These are phyloP conservation scores for Lepidonotus clava DNA, from an alignment of 2,888 invertebrate species.

Conservation along the genomic window DNA sequence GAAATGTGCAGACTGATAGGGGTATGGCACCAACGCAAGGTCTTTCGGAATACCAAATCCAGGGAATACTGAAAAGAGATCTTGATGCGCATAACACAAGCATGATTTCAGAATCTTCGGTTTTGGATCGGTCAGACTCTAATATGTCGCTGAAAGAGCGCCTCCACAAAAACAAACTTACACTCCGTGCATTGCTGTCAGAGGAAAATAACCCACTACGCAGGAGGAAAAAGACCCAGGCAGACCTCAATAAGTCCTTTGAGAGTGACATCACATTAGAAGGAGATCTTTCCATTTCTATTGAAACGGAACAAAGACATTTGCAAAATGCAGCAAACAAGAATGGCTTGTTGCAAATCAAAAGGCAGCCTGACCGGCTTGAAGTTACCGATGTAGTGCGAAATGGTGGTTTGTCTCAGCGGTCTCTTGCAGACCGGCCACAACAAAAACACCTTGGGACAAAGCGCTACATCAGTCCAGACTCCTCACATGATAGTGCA, in stretches of 20 bases:
- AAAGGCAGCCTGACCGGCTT: neutral
- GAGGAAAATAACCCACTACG: slow-evolving; percentile 44
- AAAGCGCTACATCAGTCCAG: slow-evolving; percentile 58
- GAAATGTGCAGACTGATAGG: neutral
- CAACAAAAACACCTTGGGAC: neutral
- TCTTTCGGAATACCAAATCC: neutral
- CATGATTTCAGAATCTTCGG: neutral
- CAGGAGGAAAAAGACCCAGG: neutral
- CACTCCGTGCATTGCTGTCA: slow-evolving; percentile 16
- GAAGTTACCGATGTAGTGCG: neutral
- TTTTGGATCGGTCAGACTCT: neutral
- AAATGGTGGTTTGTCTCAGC: neutral
- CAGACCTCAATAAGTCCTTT: neutral
- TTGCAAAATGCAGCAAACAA: no score
- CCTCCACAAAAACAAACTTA: slow-evolving; percentile 32
- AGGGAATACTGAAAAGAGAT: neutral
- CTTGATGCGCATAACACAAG: neutral
- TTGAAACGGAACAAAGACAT: slow-evolving; percentile 18
- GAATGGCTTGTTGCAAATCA: neutral
- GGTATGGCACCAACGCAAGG: neutral
- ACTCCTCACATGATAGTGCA: slow-evolving; percentile 70
- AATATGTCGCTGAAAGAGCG: slow-evolving; percentile 24
- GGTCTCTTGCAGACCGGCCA: neutral
- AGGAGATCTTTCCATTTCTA: neutral
- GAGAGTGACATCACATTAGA: slow-evolving; percentile 30